These are phyloP conservation scores for Microctonus aethiopoides DNA, from an alignment of 2,888 invertebrate genomes.

Conservation along the genomic window DNA sequence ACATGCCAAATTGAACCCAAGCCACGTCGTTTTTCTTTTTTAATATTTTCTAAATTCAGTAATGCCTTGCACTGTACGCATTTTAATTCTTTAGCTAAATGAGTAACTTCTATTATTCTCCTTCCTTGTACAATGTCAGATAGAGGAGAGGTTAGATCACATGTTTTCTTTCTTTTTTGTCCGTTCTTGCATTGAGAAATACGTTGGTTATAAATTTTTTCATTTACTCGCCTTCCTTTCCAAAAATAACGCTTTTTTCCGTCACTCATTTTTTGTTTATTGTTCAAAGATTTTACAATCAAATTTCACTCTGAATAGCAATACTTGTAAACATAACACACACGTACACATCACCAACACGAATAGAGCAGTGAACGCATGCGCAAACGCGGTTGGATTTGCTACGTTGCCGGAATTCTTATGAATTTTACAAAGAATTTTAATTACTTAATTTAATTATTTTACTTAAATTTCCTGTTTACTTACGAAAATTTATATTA, in stretches of 20 bases:
- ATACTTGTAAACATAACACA: background rate
- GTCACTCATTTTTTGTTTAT: background rate
- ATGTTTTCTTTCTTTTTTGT: background rate
- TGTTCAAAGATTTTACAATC: background rate
- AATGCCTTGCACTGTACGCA: background rate
- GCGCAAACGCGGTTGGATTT: background rate
- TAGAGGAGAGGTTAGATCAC: background rate
- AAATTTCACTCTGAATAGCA: background rate
- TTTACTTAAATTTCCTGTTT: background rate
- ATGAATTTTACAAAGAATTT: no score
- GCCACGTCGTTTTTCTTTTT: no score
- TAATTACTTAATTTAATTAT: background rate
- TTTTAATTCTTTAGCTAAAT: background rate
- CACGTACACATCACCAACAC: background rate
- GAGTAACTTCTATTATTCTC: background rate
- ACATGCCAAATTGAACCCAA: no score
- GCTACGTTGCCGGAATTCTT: background rate
- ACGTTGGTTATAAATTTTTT: background rate
- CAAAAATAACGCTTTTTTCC: background rate
- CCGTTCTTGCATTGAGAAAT: background rate
- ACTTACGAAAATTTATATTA: background rate
- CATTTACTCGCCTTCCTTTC: background rate
- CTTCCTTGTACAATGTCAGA: background rate
- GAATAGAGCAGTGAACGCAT: background rate
- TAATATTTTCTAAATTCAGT: background rate